Evolutionary conservation across 2,113 vertebrate genomes (phyloP).

Genomic region (Miniopterus natalensis): DNA sequence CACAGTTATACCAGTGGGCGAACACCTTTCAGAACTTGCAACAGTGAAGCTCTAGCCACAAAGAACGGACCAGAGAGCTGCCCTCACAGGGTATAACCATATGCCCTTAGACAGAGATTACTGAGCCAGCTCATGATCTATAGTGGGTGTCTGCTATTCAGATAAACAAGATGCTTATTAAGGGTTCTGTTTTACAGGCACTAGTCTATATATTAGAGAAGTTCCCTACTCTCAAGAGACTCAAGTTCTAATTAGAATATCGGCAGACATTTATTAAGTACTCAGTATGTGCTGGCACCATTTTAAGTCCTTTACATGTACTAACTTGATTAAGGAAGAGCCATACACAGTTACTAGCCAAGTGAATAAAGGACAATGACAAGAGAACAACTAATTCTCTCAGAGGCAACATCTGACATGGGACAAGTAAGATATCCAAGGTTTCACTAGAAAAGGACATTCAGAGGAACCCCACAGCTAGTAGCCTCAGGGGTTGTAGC

Average conservation of each 20-base stretch:
- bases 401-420: background rate
- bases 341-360: background rate
- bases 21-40: background rate
- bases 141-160: background rate
- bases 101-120: background rate
- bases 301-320: background rate
- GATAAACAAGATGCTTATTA: background rate
- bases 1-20: background rate
- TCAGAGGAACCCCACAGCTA: background rate
- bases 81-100: background rate
- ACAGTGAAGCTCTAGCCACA: background rate
- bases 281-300: background rate
- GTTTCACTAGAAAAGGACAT: background rate
- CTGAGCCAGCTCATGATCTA: background rate
- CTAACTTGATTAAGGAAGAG: slow-evolving; percentile 14
- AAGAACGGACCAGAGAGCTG: background rate
- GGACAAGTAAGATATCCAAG: background rate
- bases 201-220: background rate
- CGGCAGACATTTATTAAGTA: background rate
- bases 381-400: background rate
- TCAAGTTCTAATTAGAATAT: background rate
- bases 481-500: background rate
- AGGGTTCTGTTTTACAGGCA: background rate
- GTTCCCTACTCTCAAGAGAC: background rate
- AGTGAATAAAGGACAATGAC: background rate